phyloP scores from a whole-genome alignment of 2,113 vertebrate genomes.

The Anthoscopus minutus region DNA sequence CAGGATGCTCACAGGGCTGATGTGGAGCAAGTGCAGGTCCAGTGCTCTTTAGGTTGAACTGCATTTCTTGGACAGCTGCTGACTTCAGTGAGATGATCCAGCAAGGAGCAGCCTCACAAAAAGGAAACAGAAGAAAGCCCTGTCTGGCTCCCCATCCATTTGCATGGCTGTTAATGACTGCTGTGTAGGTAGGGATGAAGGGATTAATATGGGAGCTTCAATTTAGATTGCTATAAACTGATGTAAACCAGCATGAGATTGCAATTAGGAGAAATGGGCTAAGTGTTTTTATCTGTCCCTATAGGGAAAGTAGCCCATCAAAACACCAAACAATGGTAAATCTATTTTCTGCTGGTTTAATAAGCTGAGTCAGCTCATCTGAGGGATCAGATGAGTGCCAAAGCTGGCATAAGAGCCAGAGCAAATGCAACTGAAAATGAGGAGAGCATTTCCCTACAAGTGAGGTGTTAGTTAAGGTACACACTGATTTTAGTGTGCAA shows the following conservation, averaged over 20 bases:
- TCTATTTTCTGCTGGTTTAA: neutral
- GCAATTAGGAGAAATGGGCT: neutral
- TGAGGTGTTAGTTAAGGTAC: neutral
- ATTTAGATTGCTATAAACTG: neutral
- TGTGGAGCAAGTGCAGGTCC: neutral
- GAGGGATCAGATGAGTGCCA: neutral
- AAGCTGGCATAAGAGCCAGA: neutral
- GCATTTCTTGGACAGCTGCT: neutral
- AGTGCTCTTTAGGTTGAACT: neutral
- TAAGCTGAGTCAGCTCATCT: neutral
- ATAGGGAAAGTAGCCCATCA: neutral
- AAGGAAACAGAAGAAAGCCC: neutral
- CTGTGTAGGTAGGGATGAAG: neutral
- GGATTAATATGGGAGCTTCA: neutral
- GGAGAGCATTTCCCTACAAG: neutral
- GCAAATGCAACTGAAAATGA: neutral
- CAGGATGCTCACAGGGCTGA: neutral
- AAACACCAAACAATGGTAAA: neutral
- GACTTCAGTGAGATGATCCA: neutral
- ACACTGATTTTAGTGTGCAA: neutral
- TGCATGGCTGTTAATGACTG: neutral
- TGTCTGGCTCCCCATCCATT: neutral
- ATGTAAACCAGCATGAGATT: neutral
- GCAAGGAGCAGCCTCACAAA: neutral
- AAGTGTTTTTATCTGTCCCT: conserved; percentile 12